These are phyloP conservation scores for Heteractis magnifica DNA, from an alignment of 92 coral and sea anemone genomes.

Conservation along the genomic window DNA sequence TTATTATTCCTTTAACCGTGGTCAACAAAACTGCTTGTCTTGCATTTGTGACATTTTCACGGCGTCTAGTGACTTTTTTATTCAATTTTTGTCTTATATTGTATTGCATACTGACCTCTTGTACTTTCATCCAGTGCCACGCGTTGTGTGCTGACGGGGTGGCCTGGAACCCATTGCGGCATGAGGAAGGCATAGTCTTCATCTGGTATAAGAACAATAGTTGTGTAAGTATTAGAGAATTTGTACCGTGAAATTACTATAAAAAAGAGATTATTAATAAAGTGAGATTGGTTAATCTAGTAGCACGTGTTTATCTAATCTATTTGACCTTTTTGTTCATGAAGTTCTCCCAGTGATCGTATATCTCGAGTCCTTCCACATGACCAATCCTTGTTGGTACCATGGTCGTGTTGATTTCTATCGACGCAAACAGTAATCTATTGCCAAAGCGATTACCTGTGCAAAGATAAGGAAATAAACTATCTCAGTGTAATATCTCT, in stretches of 20 bases:
- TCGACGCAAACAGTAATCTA: conserved; percentile 61
- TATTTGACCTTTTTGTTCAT: conserved; percentile 59
- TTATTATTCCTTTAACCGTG: background rate
- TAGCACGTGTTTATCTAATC: background rate
- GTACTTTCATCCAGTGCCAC: conserved; percentile 98
- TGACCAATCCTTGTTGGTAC: conserved; percentile 65
- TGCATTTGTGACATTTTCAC: background rate
- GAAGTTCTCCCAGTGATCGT: conserved; percentile 84
- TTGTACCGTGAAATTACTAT: no score
- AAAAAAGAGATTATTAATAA: no score
- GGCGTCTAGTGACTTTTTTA: background rate
- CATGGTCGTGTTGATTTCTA: conserved; percentile 82
- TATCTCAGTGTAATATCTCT: no score
- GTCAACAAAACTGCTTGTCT: no score
- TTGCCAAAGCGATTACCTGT: conserved; percentile 86
- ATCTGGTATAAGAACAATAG: conserved; percentile 44
- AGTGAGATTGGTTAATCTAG: no score
- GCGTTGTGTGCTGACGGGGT: conserved; percentile 81
- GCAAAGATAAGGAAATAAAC: background rate
- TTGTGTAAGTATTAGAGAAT: background rate
- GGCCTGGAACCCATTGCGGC: conserved; percentile 95
- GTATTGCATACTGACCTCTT: conserved; percentile 60
- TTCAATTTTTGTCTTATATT: background rate
- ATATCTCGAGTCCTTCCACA: conserved; percentile 77
- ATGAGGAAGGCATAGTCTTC: conserved; percentile 77